These are phyloP conservation scores for Chaetogeoica ovagalla DNA, from an alignment of 2,888 invertebrate genomes.

Conservation along the genomic window DNA sequence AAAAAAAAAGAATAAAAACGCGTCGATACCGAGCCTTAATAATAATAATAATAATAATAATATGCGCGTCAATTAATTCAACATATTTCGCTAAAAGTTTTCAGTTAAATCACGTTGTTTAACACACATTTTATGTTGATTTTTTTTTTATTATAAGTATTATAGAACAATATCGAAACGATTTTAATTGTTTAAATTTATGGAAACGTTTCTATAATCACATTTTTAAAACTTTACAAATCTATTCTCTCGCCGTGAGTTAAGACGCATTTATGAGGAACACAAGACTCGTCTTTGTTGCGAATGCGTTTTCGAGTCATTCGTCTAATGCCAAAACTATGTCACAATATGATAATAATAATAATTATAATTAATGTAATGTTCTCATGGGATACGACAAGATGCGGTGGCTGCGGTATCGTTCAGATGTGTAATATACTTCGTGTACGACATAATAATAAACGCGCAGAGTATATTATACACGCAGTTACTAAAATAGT, in stretches of 20 bases:
- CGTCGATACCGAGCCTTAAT: too few relatives aligned
- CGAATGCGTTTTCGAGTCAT: conserved; percentile 6
- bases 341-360: conserved; percentile 8
- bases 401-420: background rate
- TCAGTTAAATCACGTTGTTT: too few relatives aligned
- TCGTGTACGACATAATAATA: background rate
- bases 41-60: too few relatives aligned
- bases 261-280: background rate
- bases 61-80: too few relatives aligned
- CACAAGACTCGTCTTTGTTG: background rate
- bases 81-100: too few relatives aligned
- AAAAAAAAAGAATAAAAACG: too few relatives aligned
- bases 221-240: too few relatives aligned
- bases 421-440: background rate
- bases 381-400: background rate
- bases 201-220: too few relatives aligned
- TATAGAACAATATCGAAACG: too few relatives aligned
- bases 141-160: too few relatives aligned
- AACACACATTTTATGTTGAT: too few relatives aligned
- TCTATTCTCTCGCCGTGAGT: background rate
- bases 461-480: background rate
- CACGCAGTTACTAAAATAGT: background rate
- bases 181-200: too few relatives aligned
- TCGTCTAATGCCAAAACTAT: conserved; percentile 6
- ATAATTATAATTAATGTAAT: conserved; percentile 5